Evolutionary conservation across 2,113 vertebrate species (phyloP).

Genomic region (Prinia subflava): DNA sequence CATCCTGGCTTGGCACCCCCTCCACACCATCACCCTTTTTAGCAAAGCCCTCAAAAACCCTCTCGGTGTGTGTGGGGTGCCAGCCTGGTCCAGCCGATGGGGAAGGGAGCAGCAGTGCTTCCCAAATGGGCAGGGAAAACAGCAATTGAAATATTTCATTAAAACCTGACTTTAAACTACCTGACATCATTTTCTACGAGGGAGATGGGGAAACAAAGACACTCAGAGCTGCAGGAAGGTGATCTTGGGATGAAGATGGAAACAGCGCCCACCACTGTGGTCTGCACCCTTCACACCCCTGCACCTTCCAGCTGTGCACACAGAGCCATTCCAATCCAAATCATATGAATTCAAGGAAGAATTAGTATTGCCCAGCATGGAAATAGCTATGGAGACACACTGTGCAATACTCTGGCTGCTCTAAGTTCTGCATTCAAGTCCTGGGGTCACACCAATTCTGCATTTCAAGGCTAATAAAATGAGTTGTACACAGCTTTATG

Average conservation of each 20-base stretch:
- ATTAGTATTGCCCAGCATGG: background rate
- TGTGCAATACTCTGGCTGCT: background rate
- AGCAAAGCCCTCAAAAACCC: background rate
- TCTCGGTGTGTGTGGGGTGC: accelerated
- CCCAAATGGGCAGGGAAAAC: background rate
- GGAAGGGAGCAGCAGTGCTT: background rate
- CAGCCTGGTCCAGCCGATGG: background rate
- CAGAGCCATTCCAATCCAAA: background rate
- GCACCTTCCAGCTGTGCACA: accelerated
- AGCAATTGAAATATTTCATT: background rate
- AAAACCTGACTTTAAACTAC: background rate
- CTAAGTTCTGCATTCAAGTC: background rate
- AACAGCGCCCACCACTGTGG: background rate
- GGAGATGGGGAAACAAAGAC: background rate
- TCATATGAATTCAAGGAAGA: background rate
- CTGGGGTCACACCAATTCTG: background rate
- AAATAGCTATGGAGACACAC: accelerated
- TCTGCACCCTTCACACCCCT: background rate
- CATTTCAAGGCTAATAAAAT: background rate
- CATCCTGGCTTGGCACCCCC: background rate
- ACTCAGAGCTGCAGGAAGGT: background rate
- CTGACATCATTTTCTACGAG: accelerated
- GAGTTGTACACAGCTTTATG: background rate
- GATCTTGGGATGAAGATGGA: background rate
- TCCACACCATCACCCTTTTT: background rate